A percentile compares a stretch with the other conserved stretches of the same genome.
Evolutionary conservation across 2,113 vertebrate species (phyloP).

Genomic region (Cinclus cinclus): DNA sequence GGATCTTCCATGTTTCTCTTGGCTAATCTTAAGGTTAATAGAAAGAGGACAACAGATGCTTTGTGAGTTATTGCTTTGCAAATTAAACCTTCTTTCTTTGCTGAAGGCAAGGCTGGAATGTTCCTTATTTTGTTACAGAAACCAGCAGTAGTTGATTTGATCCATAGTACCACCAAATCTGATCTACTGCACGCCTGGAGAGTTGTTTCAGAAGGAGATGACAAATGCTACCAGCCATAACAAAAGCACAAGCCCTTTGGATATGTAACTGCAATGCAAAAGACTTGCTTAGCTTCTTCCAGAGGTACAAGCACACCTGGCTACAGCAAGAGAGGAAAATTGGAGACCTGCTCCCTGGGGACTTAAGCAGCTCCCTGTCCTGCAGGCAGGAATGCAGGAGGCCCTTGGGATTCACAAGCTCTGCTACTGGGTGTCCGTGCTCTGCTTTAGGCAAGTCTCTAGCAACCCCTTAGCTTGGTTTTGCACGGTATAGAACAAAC

Average conservation of each 20-base stretch:
- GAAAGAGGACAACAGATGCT: neutral
- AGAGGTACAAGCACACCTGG: neutral
- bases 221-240: neutral
- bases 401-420: neutral
- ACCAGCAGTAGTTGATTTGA: neutral
- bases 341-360: neutral
- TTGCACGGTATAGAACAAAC: neutral
- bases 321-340: neutral
- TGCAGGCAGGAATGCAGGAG: neutral
- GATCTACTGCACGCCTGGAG: neutral
- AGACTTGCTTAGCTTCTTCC: neutral
- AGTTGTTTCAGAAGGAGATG: neutral
- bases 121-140: neutral
- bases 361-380: neutral
- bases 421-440: neutral
- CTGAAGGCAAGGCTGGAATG: neutral
- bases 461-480: neutral
- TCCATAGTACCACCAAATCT: neutral
- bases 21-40: neutral
- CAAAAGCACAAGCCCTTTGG: neutral
- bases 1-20: neutral
- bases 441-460: neutral
- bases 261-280: neutral
- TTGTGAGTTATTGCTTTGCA: neutral
- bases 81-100: neutral